These are phyloP conservation scores for Leucozona laternaria DNA, from an alignment of 2,888 invertebrate genomes.

Conservation along the genomic window DNA sequence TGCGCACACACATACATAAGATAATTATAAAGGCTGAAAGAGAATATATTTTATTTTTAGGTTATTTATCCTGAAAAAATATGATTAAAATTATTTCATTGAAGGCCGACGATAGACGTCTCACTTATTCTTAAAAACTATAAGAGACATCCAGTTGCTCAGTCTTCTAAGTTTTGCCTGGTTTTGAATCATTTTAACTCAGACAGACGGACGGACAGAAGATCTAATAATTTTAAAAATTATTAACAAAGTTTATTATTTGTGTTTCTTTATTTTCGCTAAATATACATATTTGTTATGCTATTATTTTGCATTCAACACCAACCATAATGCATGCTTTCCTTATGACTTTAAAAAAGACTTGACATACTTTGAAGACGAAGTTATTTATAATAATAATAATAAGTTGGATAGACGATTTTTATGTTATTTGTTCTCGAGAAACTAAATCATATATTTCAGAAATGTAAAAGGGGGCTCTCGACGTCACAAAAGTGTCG, in stretches of 20 bases:
- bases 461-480: too few relatives aligned
- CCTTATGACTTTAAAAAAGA: conserved; percentile 22
- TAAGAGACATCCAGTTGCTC: conserved; percentile 32
- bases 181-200: conserved; percentile 17
- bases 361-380: background rate
- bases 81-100: conserved; percentile 45
- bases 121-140: conserved; percentile 47
- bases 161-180: background rate
- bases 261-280: conserved; percentile 52
- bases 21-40: conserved; percentile 53
- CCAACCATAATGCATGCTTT: conserved; percentile 41
- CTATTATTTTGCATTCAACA: conserved; percentile 53
- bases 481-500: too few relatives aligned
- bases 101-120: conserved; percentile 24
- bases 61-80: conserved; percentile 60
- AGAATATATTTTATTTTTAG: conserved; percentile 2
- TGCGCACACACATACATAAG: conserved; percentile 28
- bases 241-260: conserved; percentile 41
- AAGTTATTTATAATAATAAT: background rate
- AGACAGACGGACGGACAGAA: conserved; percentile 76
- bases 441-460: too few relatives aligned
- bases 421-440: background rate
- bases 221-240: conserved; percentile 70
- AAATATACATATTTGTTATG: conserved; percentile 50
- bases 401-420: background rate